Base-by-base conservation (phyloP, 2,888 invertebrate species). In the Chironomus riparius region DNA sequence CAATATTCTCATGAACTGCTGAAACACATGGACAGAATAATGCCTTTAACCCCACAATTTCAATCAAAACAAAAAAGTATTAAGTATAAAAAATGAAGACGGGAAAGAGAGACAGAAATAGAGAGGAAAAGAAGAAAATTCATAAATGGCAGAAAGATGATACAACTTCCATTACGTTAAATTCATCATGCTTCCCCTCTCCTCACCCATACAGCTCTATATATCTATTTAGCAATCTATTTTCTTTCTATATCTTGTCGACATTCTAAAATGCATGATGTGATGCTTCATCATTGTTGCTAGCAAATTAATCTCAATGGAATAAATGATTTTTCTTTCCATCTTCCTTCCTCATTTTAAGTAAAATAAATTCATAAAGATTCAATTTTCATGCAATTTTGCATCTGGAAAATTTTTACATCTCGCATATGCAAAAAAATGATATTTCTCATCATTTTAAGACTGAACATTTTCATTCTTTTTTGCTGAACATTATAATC, bases 231-330 rank as follows among this genome's bases (percentile, higher is more conserved):
- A 38, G 38, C 38, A 38, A 38, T 38, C 38, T 38, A 38, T 38
- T 38, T 38, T 38, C 38, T 28, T 5, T 38, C 38, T 10, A 65
- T 13, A 13, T 13, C 22, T 21, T 13, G 18, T 65, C 21, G 65
- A 65, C 65, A 65, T 22, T 5, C 18, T 21, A 24, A 65, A 65
- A 13, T 65, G 65, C 65, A 65, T 65, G 65, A 65, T 22, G 65
- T 22, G 18, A 21, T 65, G 65, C 21, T 65, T 65, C 65, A 62
- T 65, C 24, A 65, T 22, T 65, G 65, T 65, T 65, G 65, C 65
- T 65, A 65, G 21, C 65, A 65, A 65, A 65, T 65, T 65, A 65
- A 65, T 65, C 65, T 65, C 65, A 65, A 22, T 24, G 65, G 65
- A 65, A 65, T 65, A 65, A 65, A 65, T 24, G 65, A 12, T 56